phyloP scores from a whole-genome alignment of 2,797 vertebrate genomes.

The Rhodeus uyekii region DNA sequence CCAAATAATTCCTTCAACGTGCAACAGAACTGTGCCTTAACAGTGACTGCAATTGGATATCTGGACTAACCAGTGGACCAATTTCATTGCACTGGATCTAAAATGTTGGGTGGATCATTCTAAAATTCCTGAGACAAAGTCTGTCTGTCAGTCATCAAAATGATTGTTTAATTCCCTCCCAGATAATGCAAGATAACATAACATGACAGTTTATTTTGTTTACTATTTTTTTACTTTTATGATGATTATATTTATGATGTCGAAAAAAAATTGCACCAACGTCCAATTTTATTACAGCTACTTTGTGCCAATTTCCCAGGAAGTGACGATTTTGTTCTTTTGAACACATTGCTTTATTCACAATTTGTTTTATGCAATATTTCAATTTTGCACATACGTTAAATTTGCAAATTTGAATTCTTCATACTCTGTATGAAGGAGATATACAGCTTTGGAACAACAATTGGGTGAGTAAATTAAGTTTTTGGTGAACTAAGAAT shows the following conservation, averaged over 20 bases:
- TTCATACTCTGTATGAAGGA: background rate
- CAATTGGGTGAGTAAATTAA: background rate
- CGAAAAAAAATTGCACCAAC: background rate
- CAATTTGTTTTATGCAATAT: background rate
- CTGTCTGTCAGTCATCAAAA: too few relatives aligned
- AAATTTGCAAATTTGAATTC: background rate
- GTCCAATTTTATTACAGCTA: background rate
- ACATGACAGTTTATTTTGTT: background rate
- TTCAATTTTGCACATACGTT: background rate
- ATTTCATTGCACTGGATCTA: background rate
- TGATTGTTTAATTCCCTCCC: background rate
- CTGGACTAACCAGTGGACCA: background rate
- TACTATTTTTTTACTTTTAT: background rate
- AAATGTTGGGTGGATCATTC: background rate
- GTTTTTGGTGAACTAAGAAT: background rate
- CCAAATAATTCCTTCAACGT: too few relatives aligned
- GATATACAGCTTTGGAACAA: background rate
- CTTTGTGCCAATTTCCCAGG: background rate
- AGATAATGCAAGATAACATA: background rate
- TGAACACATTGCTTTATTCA: background rate
- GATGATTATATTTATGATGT: background rate
- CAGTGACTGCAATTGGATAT: background rate
- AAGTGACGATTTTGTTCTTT: background rate
- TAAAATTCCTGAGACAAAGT: too few relatives aligned
- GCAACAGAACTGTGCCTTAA: too few relatives aligned